phyloP scores from a whole-genome alignment of 1,140 invertebrate species.

The Goniozus legneri region DNA sequence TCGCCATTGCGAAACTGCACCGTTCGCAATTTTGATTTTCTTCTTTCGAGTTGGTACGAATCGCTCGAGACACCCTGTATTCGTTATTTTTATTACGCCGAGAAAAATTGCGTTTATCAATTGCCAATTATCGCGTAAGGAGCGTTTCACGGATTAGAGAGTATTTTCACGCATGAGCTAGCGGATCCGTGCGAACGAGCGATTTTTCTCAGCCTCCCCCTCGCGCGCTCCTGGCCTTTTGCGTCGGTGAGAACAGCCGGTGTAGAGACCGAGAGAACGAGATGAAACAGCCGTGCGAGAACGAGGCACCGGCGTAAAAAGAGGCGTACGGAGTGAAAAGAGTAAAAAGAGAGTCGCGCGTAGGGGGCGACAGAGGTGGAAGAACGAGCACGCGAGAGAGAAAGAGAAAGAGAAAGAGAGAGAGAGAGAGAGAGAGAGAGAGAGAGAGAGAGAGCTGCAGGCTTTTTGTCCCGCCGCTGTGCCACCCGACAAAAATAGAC shows the following conservation, averaged over 20 bases:
- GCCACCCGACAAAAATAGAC: constrained; percentile 45
- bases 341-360: constrained; percentile 22
- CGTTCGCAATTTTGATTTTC: too few relatives aligned
- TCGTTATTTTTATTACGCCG: too few relatives aligned
- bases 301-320: constrained; percentile 31
- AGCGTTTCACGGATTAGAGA: too few relatives aligned
- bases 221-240: too few relatives aligned
- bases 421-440: constrained; percentile 15
- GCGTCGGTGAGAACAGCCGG: constrained; percentile 6
- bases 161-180: too few relatives aligned
- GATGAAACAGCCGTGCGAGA: constrained; percentile 13
- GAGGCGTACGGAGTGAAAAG: constrained; percentile 33
- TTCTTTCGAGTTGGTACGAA: too few relatives aligned
- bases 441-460: constrained; percentile 41
- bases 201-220: too few relatives aligned
- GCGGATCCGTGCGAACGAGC: too few relatives aligned
- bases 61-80: too few relatives aligned
- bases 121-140: too few relatives aligned
- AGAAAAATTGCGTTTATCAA: too few relatives aligned
- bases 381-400: constrained; percentile 11
- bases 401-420: constrained; percentile 14
- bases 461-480: constrained; percentile 47
- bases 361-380: constrained; percentile 12
- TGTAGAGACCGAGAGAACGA: constrained; percentile 16
- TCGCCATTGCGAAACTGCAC: too few relatives aligned